Evolutionary conservation across 2,888 invertebrate species (phyloP).

Genomic region (Calephelis perditalis): DNA sequence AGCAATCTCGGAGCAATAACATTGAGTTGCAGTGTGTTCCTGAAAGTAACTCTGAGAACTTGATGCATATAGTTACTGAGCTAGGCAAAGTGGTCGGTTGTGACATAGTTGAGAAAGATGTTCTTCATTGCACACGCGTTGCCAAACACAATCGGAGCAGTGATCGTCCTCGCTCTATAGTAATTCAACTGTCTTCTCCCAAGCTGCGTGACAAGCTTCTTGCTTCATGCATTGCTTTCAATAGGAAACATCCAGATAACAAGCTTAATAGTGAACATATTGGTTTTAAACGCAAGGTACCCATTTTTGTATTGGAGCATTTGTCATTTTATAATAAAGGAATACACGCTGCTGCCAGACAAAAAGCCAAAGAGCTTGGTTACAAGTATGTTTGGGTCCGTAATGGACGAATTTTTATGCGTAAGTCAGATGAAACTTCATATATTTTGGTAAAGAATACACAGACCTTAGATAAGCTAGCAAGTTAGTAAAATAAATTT

Average conservation of each 20-base stretch:
- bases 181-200: background rate
- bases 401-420: conserved; percentile 2
- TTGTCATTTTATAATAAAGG: conserved; percentile 7
- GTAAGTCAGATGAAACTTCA: background rate
- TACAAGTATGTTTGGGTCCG: conserved; percentile 13
- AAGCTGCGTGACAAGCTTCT: no score
- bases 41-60: no score
- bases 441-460: conserved; percentile 10
- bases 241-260: no score
- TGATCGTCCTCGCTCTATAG: no score
- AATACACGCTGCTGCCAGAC: conserved; percentile 13
- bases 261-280: background rate
- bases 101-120: no score
- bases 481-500: background rate
- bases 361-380: conserved; percentile 8
- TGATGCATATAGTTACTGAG: no score
- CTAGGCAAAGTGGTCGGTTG: no score
- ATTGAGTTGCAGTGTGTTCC: background rate
- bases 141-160: no score
- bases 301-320: conserved; percentile 14
- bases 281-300: background rate
- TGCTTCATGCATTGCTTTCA: no score
- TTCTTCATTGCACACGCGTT: no score
- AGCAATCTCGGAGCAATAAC: conserved; percentile 15
- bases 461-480: conserved; percentile 4